Base-by-base conservation (phyloP, 2,888 invertebrate genomes). In the Bimastos eiseni region DNA sequence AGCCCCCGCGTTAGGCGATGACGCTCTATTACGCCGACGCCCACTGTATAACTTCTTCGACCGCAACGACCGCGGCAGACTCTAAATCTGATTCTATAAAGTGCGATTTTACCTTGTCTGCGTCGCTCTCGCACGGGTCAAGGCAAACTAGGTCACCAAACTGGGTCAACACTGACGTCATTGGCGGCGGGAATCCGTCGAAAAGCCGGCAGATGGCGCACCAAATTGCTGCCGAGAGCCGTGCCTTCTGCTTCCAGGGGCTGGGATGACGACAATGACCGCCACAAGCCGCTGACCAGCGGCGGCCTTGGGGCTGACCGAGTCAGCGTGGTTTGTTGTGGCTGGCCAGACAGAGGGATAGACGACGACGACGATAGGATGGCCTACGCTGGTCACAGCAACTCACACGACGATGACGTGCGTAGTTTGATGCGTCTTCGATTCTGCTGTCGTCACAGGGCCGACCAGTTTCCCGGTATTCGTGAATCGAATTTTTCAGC, bases 131-230 rank as follows among this genome's bases (percentile, higher is more conserved):
- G 30, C 86, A 1, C 34, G 84, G 84, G 86, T 86, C 86, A 37
- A 86, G 86, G 36, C 19, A 19, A 34, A 86, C 34, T 86, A 37
- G 33, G 86, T 86, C 86, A 37, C 0, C 21, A 36, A 86, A 86
- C 34, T 86, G 86, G 86, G 86, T 86, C 86, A 37, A 8, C 36
- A 33, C 34, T 24, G 86, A 86, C 86, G 86, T 86, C 86, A 86
- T 37, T 37, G 86, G 86, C 86, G 86, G 86, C 86, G 86, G 86
- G 86, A 86, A 36, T 86, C 86, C 86, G 86, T 70, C 70, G 70
- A 70, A 70, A 30, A 70, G n/a, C 70, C 70, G 70, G 70, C 70
- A 70, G 70, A 70, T 70, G 70, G 70, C 70, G 70, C 70, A 11
- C 70, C 6, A n/a, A 70, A 70, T 70, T 70, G 70, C 70, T n/a